A percentile compares a stretch with the other conserved stretches of the same genome.
Evolutionary conservation across 2,888 invertebrate genomes (phyloP).

Genomic region (Plemyria rubiginata): DNA sequence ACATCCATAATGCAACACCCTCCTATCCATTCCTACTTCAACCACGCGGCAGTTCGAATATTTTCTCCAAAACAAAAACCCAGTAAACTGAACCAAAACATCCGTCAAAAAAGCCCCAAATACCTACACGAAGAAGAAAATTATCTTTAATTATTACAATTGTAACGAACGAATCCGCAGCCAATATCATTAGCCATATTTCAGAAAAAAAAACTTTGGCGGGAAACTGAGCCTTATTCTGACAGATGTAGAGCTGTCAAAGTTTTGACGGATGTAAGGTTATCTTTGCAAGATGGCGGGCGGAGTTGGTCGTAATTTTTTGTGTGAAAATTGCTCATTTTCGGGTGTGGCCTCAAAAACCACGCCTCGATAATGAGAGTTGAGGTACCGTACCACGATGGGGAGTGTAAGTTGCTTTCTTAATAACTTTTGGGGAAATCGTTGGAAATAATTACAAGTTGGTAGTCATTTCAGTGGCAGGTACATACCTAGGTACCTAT

Average conservation of each 20-base stretch:
- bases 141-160: slow-evolving; percentile 58
- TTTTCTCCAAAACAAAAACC: slow-evolving; percentile 46
- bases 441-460: slow-evolving; percentile 17
- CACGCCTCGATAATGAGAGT: slow-evolving; percentile 37
- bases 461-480: neutral
- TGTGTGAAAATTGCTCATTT: slow-evolving; percentile 40
- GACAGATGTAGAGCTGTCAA: slow-evolving; percentile 36
- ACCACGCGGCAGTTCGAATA: slow-evolving; percentile 40
- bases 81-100: slow-evolving; percentile 47
- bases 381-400: slow-evolving; percentile 1
- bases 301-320: slow-evolving; percentile 35
- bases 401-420: slow-evolving; percentile 19
- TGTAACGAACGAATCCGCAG: slow-evolving; percentile 34
- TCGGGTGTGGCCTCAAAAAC: slow-evolving; percentile 36
- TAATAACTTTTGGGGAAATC: slow-evolving; percentile 30
- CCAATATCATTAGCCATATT: slow-evolving; percentile 10
- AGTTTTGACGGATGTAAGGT: slow-evolving; percentile 22
- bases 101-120: slow-evolving; percentile 55
- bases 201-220: slow-evolving; percentile 23
- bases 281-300: slow-evolving; percentile 39
- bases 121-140: slow-evolving; percentile 56
- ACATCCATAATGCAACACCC: slow-evolving; percentile 17
- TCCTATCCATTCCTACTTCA: slow-evolving; percentile 23
- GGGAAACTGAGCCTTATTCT: slow-evolving; percentile 34
- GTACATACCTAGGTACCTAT: neutral